These are phyloP conservation scores for Cephus pulcher DNA, from an alignment of 2,888 invertebrate genomes.

Conservation along the genomic window DNA sequence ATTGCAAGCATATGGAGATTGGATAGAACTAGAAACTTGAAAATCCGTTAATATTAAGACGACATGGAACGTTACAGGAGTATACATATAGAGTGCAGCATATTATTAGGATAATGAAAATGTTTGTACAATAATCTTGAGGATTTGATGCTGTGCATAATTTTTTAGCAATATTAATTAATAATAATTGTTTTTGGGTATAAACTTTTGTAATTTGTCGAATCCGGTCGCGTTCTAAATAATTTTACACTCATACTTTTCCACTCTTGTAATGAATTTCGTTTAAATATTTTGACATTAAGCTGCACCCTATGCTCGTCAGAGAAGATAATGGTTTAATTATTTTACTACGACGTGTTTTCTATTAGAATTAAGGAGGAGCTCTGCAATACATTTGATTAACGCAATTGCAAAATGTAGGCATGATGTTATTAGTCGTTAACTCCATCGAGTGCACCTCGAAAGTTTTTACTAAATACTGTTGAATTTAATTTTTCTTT, in stretches of 20 bases:
- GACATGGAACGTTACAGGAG: background rate
- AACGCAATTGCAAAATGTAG: background rate
- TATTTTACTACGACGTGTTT: background rate
- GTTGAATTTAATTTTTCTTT: background rate
- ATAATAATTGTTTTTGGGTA: background rate
- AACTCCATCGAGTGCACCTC: background rate
- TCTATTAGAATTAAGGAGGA: background rate
- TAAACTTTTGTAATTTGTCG: background rate
- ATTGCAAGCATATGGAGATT: background rate
- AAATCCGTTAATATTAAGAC: background rate
- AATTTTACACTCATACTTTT: background rate
- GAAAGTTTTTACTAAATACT: background rate
- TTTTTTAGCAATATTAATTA: background rate
- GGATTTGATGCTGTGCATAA: background rate
- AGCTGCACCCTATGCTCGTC: background rate
- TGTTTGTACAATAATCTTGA: background rate
- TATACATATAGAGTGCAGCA: background rate
- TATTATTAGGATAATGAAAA: background rate
- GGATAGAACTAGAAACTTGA: background rate
- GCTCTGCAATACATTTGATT: background rate
- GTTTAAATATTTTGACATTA: background rate
- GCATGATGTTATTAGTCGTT: background rate
- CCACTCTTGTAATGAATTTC: background rate
- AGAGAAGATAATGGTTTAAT: background rate
- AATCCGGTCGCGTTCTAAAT: background rate